These are phyloP conservation scores for Heliconius hortense DNA, from an alignment of 2,888 invertebrate species.

Conservation along the genomic window DNA sequence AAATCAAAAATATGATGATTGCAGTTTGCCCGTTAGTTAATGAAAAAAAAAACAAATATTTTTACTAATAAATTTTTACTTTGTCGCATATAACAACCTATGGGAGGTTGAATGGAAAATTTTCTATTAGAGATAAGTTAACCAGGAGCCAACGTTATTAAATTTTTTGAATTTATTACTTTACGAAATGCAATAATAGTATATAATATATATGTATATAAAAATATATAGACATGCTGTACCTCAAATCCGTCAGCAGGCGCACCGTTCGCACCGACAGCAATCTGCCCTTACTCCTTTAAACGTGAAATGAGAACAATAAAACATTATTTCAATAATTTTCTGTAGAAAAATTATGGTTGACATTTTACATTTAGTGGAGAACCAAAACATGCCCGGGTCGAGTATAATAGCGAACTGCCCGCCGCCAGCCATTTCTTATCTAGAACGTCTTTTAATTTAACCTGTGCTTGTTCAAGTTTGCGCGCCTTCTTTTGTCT, in stretches of 20 bases:
- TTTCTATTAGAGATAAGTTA: too few relatives aligned
- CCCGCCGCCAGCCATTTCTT: constrained; percentile 19
- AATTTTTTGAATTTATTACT: too few relatives aligned
- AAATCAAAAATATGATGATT: not conserved
- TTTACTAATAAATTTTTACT: too few relatives aligned
- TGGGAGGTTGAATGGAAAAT: too few relatives aligned
- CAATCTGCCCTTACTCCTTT: not conserved
- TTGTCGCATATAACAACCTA: too few relatives aligned
- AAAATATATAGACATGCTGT: not conserved
- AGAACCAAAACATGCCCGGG: not conserved
- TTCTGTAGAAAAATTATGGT: not conserved
- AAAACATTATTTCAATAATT: not conserved
- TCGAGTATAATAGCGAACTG: not conserved
- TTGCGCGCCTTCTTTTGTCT: constrained; percentile 7
- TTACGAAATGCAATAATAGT: too few relatives aligned
- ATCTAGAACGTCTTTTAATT: constrained; percentile 23
- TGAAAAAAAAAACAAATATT: not conserved
- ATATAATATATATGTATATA: too few relatives aligned
- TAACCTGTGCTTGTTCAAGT: constrained; percentile 24
- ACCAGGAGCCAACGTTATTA: too few relatives aligned
- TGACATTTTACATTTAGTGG: constrained; percentile 3
- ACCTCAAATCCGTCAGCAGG: not conserved
- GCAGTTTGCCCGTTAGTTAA: not conserved
- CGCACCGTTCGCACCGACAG: too few relatives aligned
- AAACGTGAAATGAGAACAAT: constrained; percentile 23